Evolutionary conservation across 2,797 vertebrate genomes (phyloP).

Genomic region (Chrosomus eos): DNA sequence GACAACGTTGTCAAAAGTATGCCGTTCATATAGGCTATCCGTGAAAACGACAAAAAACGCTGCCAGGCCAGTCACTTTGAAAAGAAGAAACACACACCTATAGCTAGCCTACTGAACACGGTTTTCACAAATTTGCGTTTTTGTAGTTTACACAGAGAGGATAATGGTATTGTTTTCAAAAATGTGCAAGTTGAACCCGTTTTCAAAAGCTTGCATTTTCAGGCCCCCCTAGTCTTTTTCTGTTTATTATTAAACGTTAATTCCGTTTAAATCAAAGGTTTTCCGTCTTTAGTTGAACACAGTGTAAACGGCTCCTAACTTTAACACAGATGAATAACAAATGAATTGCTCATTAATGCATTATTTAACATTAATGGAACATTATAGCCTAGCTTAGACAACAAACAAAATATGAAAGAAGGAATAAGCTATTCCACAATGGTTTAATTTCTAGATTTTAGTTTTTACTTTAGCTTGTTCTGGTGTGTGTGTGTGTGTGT

Average conservation of each 20-base stretch:
- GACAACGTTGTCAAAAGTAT: no score
- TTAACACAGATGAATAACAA: not conserved
- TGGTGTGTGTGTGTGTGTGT: not conserved
- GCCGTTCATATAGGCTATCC: no score
- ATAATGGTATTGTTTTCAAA: no score
- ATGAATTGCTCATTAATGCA: not conserved
- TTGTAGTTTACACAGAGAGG: not conserved
- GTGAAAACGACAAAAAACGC: no score
- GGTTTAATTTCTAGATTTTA: not conserved
- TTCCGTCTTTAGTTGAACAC: not conserved
- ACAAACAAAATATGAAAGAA: not conserved
- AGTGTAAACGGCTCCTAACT: not conserved
- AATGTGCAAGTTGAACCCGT: no score
- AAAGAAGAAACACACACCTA: no score
- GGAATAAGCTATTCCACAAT: not conserved
- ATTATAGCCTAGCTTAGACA: not conserved
- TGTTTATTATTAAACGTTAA: no score
- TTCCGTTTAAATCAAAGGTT: no score
- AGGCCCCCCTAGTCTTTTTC: no score
- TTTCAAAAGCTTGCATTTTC: not conserved
- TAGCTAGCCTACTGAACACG: no score
- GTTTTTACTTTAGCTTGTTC: not conserved
- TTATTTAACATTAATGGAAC: not conserved
- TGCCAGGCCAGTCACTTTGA: no score
- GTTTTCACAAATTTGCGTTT: not conserved